Base-by-base conservation (phyloP, 2,888 invertebrate species). In the Platypus cylindrus region DNA sequence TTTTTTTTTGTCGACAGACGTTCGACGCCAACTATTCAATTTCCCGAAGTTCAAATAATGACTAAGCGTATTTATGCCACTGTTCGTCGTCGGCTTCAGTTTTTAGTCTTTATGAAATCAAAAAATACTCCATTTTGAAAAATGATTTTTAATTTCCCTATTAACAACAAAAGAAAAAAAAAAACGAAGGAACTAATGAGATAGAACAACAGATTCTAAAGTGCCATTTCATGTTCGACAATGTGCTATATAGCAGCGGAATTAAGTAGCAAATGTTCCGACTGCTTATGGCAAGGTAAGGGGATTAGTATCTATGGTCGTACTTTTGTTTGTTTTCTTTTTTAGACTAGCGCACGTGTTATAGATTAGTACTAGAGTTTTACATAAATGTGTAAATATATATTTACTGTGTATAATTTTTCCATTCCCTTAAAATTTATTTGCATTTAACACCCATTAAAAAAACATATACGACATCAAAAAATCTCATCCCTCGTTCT, bases 111-210 rank as follows among this genome's bases (percentile, higher is more conserved):
- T 45, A 45, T 43, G 32, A 38, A 25, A 33, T 41, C 18, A 45
- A 44, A 38, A 38, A 38, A 34, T 45, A 39, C 41, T 46, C 44
- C 49, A 44, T 48, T 48, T 35, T 43, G 46, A 43, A 51, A 50
- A 50, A 48, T 44, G 48, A 46, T 43, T 52, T 50, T 50, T 51
- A 52, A 51, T 51, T 48, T 49, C 45, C n/a, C 45, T 37, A 49
- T 50, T 51, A 51, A 48, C 49, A 50, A 52, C 49, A 48, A 45
- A 37, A 40, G 30, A 42, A 43, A 43, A 44, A 45, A 45, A 45
- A 43, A 38, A 41, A 46, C 8, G 34, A 36, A 43, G 45, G 41
- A 36, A 33, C 27, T n/a, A n/a, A n/a, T n/a, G n/a, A n/a, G n/a
- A n/a, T n/a, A n/a, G n/a, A n/a, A n/a, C n/a, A n/a, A n/a, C n/a